Percentiles rank a stretch among this genome's conserved stretches.
phyloP scores from a whole-genome alignment of 2,888 invertebrate species.

The Mayetiola destructor region DNA sequence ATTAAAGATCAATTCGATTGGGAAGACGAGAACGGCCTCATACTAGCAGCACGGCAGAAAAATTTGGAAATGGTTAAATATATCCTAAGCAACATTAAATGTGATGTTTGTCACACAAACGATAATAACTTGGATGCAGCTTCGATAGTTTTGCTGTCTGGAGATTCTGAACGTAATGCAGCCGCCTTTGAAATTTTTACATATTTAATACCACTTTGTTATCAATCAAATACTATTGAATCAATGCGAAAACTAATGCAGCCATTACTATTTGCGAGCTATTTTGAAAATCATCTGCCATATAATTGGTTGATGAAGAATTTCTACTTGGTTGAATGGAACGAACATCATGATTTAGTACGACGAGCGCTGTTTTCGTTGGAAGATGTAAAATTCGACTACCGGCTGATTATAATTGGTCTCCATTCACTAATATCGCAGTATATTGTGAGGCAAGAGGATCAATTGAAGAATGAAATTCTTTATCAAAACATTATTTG shows the following conservation, averaged over 20 bases:
- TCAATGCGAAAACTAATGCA: neutral
- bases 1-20: slow-evolving; percentile 16
- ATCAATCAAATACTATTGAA: neutral
- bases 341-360: neutral
- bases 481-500: neutral
- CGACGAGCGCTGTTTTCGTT: neutral
- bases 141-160: neutral
- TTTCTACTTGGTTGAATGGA: neutral
- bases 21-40: slow-evolving; percentile 17
- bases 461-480: neutral
- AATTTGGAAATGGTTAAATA: slow-evolving; percentile 17
- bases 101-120: slow-evolving; percentile 15
- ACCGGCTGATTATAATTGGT: neutral
- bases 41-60: slow-evolving; percentile 14
- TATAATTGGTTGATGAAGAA: neutral
- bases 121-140: neutral
- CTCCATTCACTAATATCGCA: neutral
- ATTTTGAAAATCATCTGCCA: neutral
- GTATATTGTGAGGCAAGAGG: neutral
- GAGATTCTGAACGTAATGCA: neutral
- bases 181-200: neutral
- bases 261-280: neutral
- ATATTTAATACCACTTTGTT: neutral
- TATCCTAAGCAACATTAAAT: slow-evolving; percentile 14
- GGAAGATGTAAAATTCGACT: neutral